phyloP scores from a whole-genome alignment of 2,888 invertebrate species.

The Phalera bucephala region DNA sequence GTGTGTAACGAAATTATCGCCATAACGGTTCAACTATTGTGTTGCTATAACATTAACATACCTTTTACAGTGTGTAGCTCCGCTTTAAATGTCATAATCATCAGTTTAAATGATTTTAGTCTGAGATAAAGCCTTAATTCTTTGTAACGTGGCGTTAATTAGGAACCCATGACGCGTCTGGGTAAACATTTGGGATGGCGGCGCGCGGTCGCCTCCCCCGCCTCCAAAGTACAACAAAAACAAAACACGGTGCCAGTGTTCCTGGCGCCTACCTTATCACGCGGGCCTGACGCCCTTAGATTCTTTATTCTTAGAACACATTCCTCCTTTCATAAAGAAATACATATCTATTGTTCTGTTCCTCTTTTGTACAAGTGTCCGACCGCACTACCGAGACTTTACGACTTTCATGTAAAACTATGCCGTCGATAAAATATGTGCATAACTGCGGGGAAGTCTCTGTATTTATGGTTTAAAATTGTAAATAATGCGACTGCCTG shows the following conservation, averaged over 20 bases:
- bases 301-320: slow-evolving; percentile 61
- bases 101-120: slow-evolving; percentile 17
- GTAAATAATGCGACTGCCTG: slow-evolving; percentile 53
- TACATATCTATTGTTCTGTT: slow-evolving; percentile 11
- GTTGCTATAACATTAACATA: slow-evolving; percentile 10
- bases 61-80: neutral
- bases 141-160: slow-evolving; percentile 44
- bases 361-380: no score
- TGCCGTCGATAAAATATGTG: slow-evolving; percentile 41
- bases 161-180: slow-evolving; percentile 46
- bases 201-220: slow-evolving; percentile 25
- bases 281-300: slow-evolving; percentile 55
- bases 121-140: slow-evolving; percentile 30
- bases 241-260: slow-evolving; percentile 37
- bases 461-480: slow-evolving; percentile 56
- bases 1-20: neutral
- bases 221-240: slow-evolving; percentile 26
- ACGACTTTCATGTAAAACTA: slow-evolving; percentile 29
- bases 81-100: slow-evolving; percentile 17
- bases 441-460: slow-evolving; percentile 43
- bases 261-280: slow-evolving; percentile 74
- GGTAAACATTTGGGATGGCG: slow-evolving; percentile 53
- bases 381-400: neutral
- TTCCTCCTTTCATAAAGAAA: slow-evolving; percentile 42
- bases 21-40: slow-evolving; percentile 8